A percentile compares a stretch with the other conserved stretches of the same genome.
Evolutionary conservation across 2,888 invertebrate species (phyloP).

Genomic region (Chrysomela aeneicollis): DNA sequence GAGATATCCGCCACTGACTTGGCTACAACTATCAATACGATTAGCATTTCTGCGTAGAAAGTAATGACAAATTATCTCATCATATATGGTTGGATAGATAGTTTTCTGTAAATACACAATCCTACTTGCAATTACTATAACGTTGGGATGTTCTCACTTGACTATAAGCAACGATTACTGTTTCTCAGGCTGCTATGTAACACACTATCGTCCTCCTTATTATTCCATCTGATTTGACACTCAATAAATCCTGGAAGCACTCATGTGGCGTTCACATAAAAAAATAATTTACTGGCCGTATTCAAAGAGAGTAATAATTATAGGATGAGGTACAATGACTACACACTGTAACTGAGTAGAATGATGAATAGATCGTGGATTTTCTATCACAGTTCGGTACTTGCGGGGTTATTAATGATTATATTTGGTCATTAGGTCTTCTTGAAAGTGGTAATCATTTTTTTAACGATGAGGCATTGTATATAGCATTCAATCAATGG

Average conservation of each 20-base stretch:
- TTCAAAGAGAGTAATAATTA: slow-evolving; percentile 27
- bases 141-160: neutral
- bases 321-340: slow-evolving; percentile 22
- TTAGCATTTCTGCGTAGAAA: neutral
- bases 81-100: neutral
- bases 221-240: slow-evolving; percentile 9
- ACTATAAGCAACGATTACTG: neutral
- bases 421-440: slow-evolving; percentile 24
- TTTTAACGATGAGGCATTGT: neutral
- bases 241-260: slow-evolving; percentile 19
- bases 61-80: neutral
- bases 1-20: too few relatives aligned
- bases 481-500: neutral
- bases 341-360: slow-evolving; percentile 14
- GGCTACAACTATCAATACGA: neutral
- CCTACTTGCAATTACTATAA: neutral
- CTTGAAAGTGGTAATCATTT: neutral
- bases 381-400: slow-evolving; percentile 8
- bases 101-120: neutral
- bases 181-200: slow-evolving; percentile 13
- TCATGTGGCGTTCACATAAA: slow-evolving; percentile 6
- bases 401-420: slow-evolving; percentile 19
- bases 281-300: slow-evolving; percentile 15
- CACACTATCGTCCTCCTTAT: slow-evolving; percentile 7
- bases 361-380: slow-evolving; percentile 17